A percentile compares a stretch with the other conserved stretches of the same genome.
These are phyloP conservation scores for Hirtodrosophila alboralis DNA, from an alignment of 2,888 invertebrate genomes.

Conservation along the genomic window DNA sequence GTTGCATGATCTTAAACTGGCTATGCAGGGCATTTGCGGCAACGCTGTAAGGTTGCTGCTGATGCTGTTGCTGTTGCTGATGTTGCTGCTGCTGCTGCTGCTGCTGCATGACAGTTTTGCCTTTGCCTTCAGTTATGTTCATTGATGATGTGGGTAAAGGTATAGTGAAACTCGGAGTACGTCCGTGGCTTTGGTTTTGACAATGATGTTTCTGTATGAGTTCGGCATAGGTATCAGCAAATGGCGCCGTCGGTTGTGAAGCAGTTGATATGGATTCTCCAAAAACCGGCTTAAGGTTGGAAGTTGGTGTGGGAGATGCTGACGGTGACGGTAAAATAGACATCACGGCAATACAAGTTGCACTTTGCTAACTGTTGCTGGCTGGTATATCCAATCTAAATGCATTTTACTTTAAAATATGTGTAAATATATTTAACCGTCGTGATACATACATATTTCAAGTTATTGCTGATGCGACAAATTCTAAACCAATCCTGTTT, in stretches of 20 bases:
- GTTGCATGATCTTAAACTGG: conserved; percentile 64
- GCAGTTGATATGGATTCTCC: conserved; percentile 3
- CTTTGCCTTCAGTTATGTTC: conserved; percentile 1
- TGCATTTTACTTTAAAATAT: not conserved
- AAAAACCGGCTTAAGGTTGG: not conserved
- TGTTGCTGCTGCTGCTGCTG: too few relatives aligned
- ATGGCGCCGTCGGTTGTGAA: conserved; percentile 4
- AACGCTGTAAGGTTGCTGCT: conserved; percentile 23
- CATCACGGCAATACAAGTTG: conserved; percentile 1
- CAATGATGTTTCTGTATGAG: conserved; percentile 7
- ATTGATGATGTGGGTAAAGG: conserved; percentile 2
- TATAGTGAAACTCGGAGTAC: not conserved
- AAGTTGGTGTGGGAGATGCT: conserved; percentile 5
- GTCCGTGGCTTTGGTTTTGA: conserved; percentile 10
- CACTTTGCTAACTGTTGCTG: not conserved
- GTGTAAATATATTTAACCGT: not conserved
- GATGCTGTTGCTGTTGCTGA: conserved; percentile 16
- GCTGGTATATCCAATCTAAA: conserved; percentile 5
- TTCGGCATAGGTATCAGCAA: conserved; percentile 8
- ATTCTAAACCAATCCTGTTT: too few relatives aligned
- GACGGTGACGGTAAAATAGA: conserved; percentile 17
- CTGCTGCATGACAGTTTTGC: conserved; percentile 3
- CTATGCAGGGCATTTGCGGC: conserved; percentile 51
- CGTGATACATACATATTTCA: not conserved
- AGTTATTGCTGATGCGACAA: not conserved